These are phyloP conservation scores for Oreocharis arfaki DNA, from an alignment of 2,113 vertebrate genomes.

Conservation along the genomic window DNA sequence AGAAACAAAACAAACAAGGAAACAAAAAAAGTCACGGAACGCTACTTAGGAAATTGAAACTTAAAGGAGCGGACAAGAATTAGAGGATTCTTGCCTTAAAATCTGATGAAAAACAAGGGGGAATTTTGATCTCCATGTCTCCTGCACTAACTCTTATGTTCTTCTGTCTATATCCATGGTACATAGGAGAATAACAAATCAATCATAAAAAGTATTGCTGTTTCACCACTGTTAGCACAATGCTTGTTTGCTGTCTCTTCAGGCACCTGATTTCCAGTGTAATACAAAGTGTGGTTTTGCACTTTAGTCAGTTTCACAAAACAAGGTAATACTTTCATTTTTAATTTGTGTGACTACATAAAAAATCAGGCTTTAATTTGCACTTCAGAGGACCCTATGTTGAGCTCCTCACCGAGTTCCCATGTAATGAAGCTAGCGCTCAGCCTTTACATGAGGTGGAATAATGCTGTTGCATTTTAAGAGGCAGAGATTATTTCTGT, in stretches of 20 bases:
- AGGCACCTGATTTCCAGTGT: not conserved
- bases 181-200: not conserved
- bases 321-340: not conserved
- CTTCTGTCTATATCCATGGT: not conserved
- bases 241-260: not conserved
- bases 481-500: not conserved
- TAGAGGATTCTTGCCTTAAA: not conserved
- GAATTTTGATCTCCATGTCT: not conserved
- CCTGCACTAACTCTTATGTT: not conserved
- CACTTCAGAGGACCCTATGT: not conserved
- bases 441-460: not conserved
- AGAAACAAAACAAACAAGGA: not conserved
- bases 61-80: not conserved
- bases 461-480: not conserved
- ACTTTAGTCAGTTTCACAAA: not conserved
- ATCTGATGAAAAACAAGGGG: not conserved
- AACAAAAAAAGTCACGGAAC: not conserved
- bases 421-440: not conserved
- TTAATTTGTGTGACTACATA: not conserved
- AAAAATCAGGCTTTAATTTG: not conserved
- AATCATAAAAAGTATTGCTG: not conserved
- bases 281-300: not conserved
- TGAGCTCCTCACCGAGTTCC: not conserved
- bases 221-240: not conserved
- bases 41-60: not conserved